A percentile compares a stretch with the other conserved stretches of the same genome.
phyloP scores from a whole-genome alignment of 2,888 invertebrate genomes.

The Sinohyriopsis cumingii region DNA sequence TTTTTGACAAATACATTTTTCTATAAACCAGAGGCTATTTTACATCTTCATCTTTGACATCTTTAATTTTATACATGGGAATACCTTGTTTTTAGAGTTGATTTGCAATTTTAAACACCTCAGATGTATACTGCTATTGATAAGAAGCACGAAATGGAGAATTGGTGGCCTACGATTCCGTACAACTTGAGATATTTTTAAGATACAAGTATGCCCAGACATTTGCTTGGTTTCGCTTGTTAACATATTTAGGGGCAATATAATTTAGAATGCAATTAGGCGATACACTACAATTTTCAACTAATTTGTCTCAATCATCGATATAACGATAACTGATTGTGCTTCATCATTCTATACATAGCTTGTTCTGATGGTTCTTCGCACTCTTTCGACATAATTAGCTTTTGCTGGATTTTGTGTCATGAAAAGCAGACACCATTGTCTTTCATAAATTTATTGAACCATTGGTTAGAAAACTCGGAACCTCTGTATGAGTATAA shows the following conservation, averaged over 20 bases:
- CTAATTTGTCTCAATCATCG: slow-evolving; percentile 9
- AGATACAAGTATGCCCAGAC: slow-evolving; percentile 13
- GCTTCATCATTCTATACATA: slow-evolving; percentile 11
- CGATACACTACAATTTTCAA: slow-evolving; percentile 11
- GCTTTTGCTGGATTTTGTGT: slow-evolving; percentile 14
- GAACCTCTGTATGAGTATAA: slow-evolving; percentile 14
- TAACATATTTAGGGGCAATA: slow-evolving; percentile 17
- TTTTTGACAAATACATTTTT: slow-evolving; percentile 20
- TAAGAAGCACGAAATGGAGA: slow-evolving; percentile 15
- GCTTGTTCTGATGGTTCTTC: slow-evolving; percentile 8
- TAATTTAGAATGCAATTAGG: slow-evolving; percentile 19
- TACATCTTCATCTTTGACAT: slow-evolving; percentile 17
- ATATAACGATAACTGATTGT: slow-evolving; percentile 17
- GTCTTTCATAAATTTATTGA: slow-evolving; percentile 2
- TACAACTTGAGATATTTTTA: slow-evolving; percentile 7
- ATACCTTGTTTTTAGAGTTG: slow-evolving; percentile 18
- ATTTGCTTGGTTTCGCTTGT: slow-evolving; percentile 18
- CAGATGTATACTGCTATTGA: slow-evolving; percentile 21
- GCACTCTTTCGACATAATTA: slow-evolving; percentile 15
- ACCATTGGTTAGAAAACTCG: slow-evolving; percentile 12
- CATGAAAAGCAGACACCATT: slow-evolving; percentile 5
- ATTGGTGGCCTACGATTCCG: slow-evolving; percentile 5
- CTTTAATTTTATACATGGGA: slow-evolving; percentile 20
- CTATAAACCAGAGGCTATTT: slow-evolving; percentile 16
- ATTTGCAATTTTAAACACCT: slow-evolving; percentile 16